Evolutionary conservation across 2,888 invertebrate species (phyloP), one percentile per base, ranked within the genome.

Genomic region (Clivina fossor): DNA sequence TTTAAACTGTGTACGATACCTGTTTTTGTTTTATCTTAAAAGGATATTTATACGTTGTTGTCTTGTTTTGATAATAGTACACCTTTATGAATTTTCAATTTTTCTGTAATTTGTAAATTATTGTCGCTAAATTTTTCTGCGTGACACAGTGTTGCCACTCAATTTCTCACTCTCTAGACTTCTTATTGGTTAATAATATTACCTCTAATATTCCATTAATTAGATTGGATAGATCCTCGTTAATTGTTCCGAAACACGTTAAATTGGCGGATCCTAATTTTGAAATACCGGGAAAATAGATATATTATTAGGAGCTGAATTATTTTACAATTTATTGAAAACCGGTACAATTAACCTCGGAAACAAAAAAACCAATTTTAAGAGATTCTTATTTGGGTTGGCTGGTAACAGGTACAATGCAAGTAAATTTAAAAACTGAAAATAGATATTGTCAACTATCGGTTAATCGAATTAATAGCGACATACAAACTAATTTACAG

Each of bases 261-360:
- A 24, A 26, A 18, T 18, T 38, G 28, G 38, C 16, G 9, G 38
- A 28, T 49, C 38, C 40, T 8, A 11, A 11, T 4, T 49, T 49
- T 26, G n/a, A 49, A 38, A 4, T 18, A 16, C n/a, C 38, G 7
- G 28, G n/a, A 19, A 37, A 4, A 49, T 49, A 7, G 38, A 49
- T 28, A 16, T 49, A 16, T 8, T 49, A 26, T 16, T 60, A 1
- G 58, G 58, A 13, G 41, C 49, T 7, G 43, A 47, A 9, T 16
- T 56, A 35, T 43, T 58, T n/a, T 58, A 40, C 44, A 57, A 55
- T 8, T 37, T 60, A 4, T 11, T 58, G 8, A 51, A 44, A n/a
- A 43, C 35, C 9, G 50, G 57, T 4, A 51, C 57, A 22, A 47
- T 60, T 32, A 11, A 48, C 9, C 18, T 37, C 4, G 26, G 13